Evolutionary conservation across 2,113 vertebrate genomes (phyloP), one percentile per base, ranked within the genome.

Genomic region (Morone chrysops): DNA sequence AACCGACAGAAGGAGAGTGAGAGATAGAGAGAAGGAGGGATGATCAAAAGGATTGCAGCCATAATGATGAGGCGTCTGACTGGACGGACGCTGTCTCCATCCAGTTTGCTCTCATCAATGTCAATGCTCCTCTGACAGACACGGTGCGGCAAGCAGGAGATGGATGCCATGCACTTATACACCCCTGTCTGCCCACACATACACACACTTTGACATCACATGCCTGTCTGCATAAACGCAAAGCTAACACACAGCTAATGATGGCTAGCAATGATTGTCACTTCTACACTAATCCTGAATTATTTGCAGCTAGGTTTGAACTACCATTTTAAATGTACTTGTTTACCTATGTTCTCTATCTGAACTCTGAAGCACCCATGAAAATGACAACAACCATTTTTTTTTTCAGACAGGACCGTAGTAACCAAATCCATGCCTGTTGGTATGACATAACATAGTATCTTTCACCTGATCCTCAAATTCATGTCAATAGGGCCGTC

Each of bases 31-130:
- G 73, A 76, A 40, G 72, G 67, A 62, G 57, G 78, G 87, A 88
- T 80, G 91, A 94, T 94, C 91, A 93, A 92, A 94, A 93, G 89
- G 92, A 89, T 80, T 84, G 86, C 71, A 88, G 78, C 81, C 86
- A 78, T 88, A 90, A 93, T 81, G 92, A 91, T 88, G 83, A 86
- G 76, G 80, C 80, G 43, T 85, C 84, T 78, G 81, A 90, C 88
- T 84, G 87, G 92, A 91, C 47, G 81, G 84, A 91, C 56, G 63
- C 80, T 73, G 88, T 86, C 85, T 92, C 81, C 86, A 86, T 91
- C 90, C 90, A 92, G 92, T 94, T 95, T 92, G 86, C 81, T 92
- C 90, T 88, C 92, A 93, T 94, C 93, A 93, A 36, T 75, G 85
- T 95, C 92, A 94, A 61, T 48, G 82, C 81, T 78, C 13, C 68